A percentile compares a stretch with the other conserved stretches of the same genome.
Conservation (phyloP, 2,113 vertebrate species). For the Patagioenas fasciata region DNA sequence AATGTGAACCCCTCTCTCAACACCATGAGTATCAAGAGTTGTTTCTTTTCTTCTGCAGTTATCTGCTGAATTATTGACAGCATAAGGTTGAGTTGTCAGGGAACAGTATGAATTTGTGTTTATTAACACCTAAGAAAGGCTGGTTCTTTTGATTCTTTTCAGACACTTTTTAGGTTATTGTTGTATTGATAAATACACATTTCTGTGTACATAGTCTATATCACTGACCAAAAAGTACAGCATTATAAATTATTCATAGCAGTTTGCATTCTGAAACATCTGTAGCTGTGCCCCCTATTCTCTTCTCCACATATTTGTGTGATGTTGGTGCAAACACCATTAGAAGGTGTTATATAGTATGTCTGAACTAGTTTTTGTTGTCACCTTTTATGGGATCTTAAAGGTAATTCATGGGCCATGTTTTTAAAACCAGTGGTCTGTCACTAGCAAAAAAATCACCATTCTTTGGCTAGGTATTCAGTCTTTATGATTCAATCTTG, state of each 20-base stretch:
- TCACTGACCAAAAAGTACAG: not conserved
- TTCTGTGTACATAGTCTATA: not conserved
- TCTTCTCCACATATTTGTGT: not conserved
- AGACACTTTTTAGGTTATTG: not conserved
- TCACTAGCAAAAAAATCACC: not conserved
- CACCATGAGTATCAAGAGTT: not conserved
- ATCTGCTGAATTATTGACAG: not conserved
- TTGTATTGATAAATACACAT: not conserved
- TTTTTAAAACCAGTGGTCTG: not conserved
- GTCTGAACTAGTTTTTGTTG: not conserved
- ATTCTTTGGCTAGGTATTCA: not conserved
- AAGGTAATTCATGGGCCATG: not conserved
- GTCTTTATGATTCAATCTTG: not conserved
- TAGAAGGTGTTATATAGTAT: not conserved
- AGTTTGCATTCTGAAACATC: not conserved
- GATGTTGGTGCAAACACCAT: not conserved
- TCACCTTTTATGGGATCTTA: not conserved
- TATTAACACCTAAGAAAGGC: not conserved
- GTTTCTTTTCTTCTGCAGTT: not conserved
- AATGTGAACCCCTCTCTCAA: not conserved
- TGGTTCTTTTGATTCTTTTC: not conserved
- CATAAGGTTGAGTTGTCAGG: not conserved
- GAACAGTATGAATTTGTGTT: not conserved
- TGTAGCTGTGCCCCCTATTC: not conserved
- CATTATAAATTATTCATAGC: not conserved